Base-by-base conservation (phyloP, 1,140 invertebrate species). In the Drosophila navojoa region DNA sequence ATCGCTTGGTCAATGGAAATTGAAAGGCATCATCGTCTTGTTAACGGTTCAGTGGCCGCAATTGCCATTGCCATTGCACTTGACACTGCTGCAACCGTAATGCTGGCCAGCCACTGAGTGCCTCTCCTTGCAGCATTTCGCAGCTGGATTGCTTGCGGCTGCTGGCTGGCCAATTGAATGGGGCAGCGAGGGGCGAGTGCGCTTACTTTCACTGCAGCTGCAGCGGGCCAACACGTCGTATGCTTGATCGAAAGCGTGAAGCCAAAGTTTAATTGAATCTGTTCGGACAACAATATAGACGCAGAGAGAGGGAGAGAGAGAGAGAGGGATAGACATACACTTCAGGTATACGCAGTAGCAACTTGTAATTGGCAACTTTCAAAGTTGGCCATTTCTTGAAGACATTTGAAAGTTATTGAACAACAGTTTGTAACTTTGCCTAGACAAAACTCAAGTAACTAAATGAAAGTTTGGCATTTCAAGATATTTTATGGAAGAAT, bases 241-340 rank as follows among this genome's bases (percentile, higher is more conserved):
- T 75, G 59, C 59, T 75, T 71, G 79, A 87, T 89, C 64, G 76
- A 82, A 87, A 87, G 82, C 82, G 82, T 79, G 79, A 82, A 86
- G 82, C 57, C 72, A 87, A 87, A 86, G 82, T 87, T 86, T 86
- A 86, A 86, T 86, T 86, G 82, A 86, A 86, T 81, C 67, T 81
- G 57, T 66, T 29, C 40, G 47, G 38, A 54, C 53, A 49, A 54
- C 69, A 45, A 44, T 76, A 52, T 16, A 52, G 63, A 73, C 58
- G 67, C 74, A 77, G 6, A 32, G 7, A 32, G 7, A 9, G 32
- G 2, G 32, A 49, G 7, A 7, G 32, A 1, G 32, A 32, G 32
- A 32, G 32, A 9, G 27, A 29, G 32, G 10, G 32, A 32, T 7
- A 32, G 7, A 29, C 4, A 49, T 15, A 32, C 11, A 15, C n/a